A percentile compares a stretch with the other conserved stretches of the same genome.
phyloP scores from a whole-genome alignment of 2,797 vertebrate genomes.

The Tachyglossus aculeatus region DNA sequence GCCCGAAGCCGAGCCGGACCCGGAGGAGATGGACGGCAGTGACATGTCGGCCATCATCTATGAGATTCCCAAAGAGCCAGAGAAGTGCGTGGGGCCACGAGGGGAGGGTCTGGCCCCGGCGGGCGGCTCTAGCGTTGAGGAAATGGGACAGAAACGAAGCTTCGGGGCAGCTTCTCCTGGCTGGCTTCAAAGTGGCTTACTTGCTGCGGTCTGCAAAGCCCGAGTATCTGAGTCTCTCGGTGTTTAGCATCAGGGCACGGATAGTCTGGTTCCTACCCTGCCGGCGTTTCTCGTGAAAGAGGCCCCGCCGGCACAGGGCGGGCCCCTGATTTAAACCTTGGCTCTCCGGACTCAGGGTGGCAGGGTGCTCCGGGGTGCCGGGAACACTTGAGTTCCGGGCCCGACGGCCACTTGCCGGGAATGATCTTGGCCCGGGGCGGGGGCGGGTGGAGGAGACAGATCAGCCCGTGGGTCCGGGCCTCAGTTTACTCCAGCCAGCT shows the following conservation, averaged over 20 bases:
- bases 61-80: conserved; percentile 70
- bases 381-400: background rate
- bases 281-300: background rate
- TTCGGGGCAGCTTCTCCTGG: no score
- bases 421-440: background rate
- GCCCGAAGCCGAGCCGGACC: background rate
- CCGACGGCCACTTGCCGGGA: background rate
- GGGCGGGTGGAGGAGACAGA: background rate
- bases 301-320: background rate
- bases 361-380: no score
- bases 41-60: conserved; percentile 70
- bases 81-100: conserved; percentile 55
- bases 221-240: background rate
- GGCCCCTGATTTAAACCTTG: no score
- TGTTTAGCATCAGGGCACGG: accelerated
- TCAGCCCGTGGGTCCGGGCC: background rate
- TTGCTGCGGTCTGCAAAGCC: no score
- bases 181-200: no score
- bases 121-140: no score
- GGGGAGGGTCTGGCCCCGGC: background rate
- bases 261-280: background rate
- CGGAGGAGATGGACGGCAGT: conserved; percentile 46
- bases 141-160: no score
- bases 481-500: background rate
- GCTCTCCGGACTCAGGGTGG: no score